Percentiles rank a stretch among this genome's conserved stretches.
Conservation (phyloP, 2,797 vertebrate genomes). For the Sylvilagus floridanus region DNA sequence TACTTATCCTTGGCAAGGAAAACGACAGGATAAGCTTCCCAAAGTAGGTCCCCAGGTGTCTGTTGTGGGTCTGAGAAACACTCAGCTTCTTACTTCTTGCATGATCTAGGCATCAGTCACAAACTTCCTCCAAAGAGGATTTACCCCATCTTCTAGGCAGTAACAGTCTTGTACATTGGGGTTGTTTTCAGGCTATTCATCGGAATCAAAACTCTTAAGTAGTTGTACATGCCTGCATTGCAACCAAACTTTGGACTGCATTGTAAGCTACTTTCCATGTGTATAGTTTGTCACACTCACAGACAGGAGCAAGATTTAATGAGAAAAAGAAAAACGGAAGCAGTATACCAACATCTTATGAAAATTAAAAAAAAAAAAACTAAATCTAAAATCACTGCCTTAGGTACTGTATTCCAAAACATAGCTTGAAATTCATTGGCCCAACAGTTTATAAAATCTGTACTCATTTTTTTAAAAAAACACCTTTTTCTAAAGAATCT, state of each 20-base stretch:
- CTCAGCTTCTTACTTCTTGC: neutral
- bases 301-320: neutral
- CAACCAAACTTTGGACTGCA: neutral
- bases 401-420: neutral
- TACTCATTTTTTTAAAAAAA: neutral
- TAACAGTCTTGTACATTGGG: neutral
- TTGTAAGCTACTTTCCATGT: neutral
- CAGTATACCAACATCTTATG: neutral
- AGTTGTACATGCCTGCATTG: neutral
- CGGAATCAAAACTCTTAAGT: neutral
- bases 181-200: neutral
- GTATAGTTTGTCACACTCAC: neutral
- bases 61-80: neutral
- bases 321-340: slow-evolving; percentile 1
- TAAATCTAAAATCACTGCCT: neutral
- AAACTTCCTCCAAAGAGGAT: neutral
- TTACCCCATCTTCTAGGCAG: neutral
- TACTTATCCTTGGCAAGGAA: slow-evolving; percentile 58
- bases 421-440: neutral
- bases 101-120: neutral
- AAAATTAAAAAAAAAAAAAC: slow-evolving; percentile 18
- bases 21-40: slow-evolving; percentile 32
- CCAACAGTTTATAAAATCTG: neutral
- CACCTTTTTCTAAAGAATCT: neutral
- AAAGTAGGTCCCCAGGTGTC: neutral